Conservation (phyloP, 2,888 invertebrate genomes). For the Lasioglossum oenotherae region DNA sequence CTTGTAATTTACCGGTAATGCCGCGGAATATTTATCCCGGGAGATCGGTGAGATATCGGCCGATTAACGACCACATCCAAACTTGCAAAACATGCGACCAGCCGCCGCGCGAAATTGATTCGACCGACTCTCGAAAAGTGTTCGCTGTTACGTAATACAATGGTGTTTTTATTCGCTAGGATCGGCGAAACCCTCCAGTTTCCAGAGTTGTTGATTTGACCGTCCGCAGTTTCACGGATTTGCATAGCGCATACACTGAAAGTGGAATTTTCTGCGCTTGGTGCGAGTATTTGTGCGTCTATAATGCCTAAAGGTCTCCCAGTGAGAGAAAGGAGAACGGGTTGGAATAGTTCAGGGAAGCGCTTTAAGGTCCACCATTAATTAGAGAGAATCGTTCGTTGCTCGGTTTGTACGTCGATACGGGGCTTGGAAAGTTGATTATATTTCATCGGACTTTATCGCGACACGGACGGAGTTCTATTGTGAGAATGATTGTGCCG, state of each 20-base stretch:
- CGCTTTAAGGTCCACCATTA: neutral
- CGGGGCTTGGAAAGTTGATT: slow-evolving; percentile 18
- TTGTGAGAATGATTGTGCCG: neutral
- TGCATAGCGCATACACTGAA: neutral
- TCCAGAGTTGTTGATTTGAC: neutral
- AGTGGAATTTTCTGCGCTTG: neutral
- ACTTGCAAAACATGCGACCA: slow-evolving; percentile 5
- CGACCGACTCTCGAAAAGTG: neutral
- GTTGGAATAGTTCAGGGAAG: slow-evolving; percentile 21
- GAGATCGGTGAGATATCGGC: slow-evolving; percentile 27
- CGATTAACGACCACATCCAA: slow-evolving; percentile 17
- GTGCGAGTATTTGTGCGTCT: neutral
- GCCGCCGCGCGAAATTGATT: slow-evolving; percentile 17
- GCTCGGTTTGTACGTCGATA: neutral
- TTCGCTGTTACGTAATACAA: neutral
- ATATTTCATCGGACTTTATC: slow-evolving; percentile 11
- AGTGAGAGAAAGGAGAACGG: neutral
- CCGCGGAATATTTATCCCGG: slow-evolving; percentile 19
- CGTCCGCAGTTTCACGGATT: neutral
- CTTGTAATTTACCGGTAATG: slow-evolving; percentile 43
- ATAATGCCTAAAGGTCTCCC: neutral
- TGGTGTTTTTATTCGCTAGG: neutral
- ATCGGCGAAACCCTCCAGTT: neutral
- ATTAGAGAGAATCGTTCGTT: slow-evolving; percentile 6
- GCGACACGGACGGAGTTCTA: neutral